Evolutionary conservation across 1,140 invertebrate species (phyloP).

Genomic region (Dreissena rostriformis): DNA sequence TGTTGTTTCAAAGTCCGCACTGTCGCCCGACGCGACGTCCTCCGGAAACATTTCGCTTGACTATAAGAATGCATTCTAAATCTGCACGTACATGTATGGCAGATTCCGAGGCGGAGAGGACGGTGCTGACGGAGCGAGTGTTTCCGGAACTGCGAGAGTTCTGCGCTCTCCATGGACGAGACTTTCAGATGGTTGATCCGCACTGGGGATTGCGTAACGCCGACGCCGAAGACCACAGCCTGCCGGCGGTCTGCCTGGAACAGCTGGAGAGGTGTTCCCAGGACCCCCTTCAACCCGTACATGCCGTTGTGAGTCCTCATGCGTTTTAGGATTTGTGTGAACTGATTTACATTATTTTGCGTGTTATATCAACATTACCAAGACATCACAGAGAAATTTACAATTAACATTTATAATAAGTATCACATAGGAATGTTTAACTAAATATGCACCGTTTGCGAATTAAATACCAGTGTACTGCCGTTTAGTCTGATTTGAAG

Average conservation of each 20-base stretch:
- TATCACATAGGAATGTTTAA: too few species aligned
- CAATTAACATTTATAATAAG: too few species aligned
- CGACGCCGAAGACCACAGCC: conserved; percentile 96
- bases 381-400: too few species aligned
- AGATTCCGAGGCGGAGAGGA: conserved; percentile 75
- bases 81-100: conserved; percentile 4
- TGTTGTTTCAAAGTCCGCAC: too few species aligned
- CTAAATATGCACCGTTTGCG: too few species aligned
- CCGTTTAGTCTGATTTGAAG: too few species aligned
- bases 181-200: conserved; percentile 90
- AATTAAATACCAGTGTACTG: too few species aligned
- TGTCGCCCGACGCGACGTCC: too few species aligned
- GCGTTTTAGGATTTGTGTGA: too few species aligned
- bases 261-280: conserved; percentile 87
- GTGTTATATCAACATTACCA: too few species aligned
- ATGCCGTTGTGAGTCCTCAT: conserved; percentile 19
- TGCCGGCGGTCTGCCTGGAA: conserved; percentile 96
- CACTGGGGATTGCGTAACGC: conserved; percentile 95
- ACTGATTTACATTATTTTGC: too few species aligned
- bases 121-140: conserved; percentile 82
- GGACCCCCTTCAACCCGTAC: conserved; percentile 29
- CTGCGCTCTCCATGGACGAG: conserved; percentile 85
- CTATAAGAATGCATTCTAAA: not conserved
- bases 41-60: too few species aligned
- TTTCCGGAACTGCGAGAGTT: conserved; percentile 97